phyloP scores from a whole-genome alignment of 1,140 invertebrate species.

The Tetraneura akinire region DNA sequence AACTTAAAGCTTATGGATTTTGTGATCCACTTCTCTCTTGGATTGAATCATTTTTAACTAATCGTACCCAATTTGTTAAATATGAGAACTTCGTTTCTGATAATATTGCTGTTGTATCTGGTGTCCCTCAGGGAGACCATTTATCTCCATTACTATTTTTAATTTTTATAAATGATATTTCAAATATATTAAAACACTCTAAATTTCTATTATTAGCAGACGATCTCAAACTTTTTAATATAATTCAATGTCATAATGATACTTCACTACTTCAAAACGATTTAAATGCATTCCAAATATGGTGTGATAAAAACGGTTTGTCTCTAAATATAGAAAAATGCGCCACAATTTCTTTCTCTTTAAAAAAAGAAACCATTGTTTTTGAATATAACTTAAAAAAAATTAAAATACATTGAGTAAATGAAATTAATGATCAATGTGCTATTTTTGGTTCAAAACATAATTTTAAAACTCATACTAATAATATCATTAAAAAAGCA shows the following conservation, averaged over 20 bases:
- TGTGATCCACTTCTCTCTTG: conserved; percentile 25
- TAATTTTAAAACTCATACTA: not conserved
- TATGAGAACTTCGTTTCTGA: conserved; percentile 12
- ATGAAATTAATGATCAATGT: not conserved
- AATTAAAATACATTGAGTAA: not conserved
- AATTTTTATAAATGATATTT: conserved; percentile 22
- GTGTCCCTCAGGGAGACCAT: conserved; percentile 18
- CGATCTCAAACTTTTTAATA: not conserved
- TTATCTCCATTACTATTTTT: conserved; percentile 44
- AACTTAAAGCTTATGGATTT: conserved; percentile 37
- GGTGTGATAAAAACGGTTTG: not conserved
- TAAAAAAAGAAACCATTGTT: not conserved
- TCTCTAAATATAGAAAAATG: conserved; percentile 29
- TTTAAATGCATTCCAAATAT: not conserved
- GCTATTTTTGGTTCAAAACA: not conserved
- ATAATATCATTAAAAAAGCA: conserved; percentile 2
- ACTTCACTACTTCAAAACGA: not conserved
- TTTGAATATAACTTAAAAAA: conserved; percentile 1
- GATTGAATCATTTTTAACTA: conserved; percentile 3
- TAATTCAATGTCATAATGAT: conserved; percentile 6
- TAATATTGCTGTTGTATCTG: conserved; percentile 7
- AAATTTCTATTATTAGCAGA: conserved; percentile 13
- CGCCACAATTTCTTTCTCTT: not conserved
- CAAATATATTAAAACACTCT: conserved; percentile 7
- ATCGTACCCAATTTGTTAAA: conserved; percentile 16